Percentiles rank a stretch among this genome's conserved stretches.
phyloP scores from a whole-genome alignment of 2,797 vertebrate genomes.

The Serranus cabrilla region DNA sequence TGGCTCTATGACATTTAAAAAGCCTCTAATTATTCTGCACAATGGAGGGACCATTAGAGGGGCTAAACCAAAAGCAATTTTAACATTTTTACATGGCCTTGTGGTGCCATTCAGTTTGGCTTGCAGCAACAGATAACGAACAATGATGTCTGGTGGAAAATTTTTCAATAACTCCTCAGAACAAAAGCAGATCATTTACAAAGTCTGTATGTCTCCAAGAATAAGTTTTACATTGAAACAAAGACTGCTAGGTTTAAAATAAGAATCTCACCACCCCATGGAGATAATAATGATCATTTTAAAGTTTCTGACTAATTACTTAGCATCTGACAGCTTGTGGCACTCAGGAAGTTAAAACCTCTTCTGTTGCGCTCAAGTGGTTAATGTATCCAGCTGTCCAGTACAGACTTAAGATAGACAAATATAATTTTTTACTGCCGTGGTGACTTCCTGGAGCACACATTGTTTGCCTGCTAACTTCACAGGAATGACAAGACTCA shows the following conservation, averaged over 20 bases:
- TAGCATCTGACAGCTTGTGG: neutral
- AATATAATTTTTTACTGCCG: too few relatives aligned
- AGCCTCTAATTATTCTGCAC: conserved; percentile 77
- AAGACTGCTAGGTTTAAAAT: neutral
- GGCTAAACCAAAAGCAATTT: conserved; percentile 55
- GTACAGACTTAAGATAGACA: too few relatives aligned
- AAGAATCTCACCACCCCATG: neutral
- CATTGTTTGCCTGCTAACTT: too few relatives aligned
- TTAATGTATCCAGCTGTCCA: too few relatives aligned
- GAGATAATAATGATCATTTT: neutral
- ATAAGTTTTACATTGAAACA: conserved; percentile 3
- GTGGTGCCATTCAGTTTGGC: conserved; percentile 49
- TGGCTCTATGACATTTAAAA: conserved; percentile 74
- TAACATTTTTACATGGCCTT: conserved; percentile 45
- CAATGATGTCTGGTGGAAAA: neutral
- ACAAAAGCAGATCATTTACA: conserved; percentile 12
- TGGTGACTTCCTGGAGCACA: too few relatives aligned
- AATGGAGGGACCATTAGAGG: conserved; percentile 63
- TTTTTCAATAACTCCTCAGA: conserved; percentile 21
- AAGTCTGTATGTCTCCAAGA: conserved; percentile 20
- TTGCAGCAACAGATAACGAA: conserved; percentile 36
- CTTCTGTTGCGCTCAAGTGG: too few relatives aligned
- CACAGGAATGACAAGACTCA: too few relatives aligned
- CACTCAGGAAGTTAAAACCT: neutral
- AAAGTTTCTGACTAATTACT: neutral